Evolutionary conservation across 2,888 invertebrate genomes (phyloP), one percentile per base, ranked within the genome.

Genomic region (Trachelus troglodyta): DNA sequence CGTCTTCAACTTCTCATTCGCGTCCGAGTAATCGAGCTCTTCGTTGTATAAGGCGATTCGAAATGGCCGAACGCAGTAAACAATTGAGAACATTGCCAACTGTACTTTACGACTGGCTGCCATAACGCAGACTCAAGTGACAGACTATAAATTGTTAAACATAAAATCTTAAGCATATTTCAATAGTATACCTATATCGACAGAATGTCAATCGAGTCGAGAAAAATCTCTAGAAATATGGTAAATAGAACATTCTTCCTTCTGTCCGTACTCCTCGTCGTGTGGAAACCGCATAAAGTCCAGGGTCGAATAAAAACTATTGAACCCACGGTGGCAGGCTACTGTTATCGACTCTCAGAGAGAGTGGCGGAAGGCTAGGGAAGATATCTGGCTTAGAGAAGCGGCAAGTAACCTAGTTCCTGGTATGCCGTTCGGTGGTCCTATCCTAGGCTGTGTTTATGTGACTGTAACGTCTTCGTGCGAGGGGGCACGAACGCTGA

Each of bases 401-500:
- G 71, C 31, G 34, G n/a, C 71, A 35, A 76, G 76, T 78, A 78
- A 78, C 76, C 78, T 75, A 78, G 78, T 78, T 78, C 76, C 76
- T 76, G 78, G 75, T 76, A 68, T 75, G 75, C 75, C 69, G 71
- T 34, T 77, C 33, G 71, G 75, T 56, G 35, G 40, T 74, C 68
- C 71, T 31, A 71, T 31, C 71, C 31, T 71, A 71, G 71, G 71
- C 71, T 34, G 76, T 78, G 78, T 78, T 78, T 78, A 78, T 73
- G 78, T 73, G 78, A 78, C 75, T 78, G 76, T 78, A 78, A 68
- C 73, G 76, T 56, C 75, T 78, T 78, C 76, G 73, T 78, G 78
- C 75, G 76, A 71, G 75, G 78, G 77, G 73, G 75, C 78, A 76
- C 68, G 73, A 73, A 73, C 73, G 37, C 73, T 78, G 78, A 78